Evolutionary conservation across 2,797 vertebrate species (phyloP).

Genomic region (Hafferia zeledoni): DNA sequence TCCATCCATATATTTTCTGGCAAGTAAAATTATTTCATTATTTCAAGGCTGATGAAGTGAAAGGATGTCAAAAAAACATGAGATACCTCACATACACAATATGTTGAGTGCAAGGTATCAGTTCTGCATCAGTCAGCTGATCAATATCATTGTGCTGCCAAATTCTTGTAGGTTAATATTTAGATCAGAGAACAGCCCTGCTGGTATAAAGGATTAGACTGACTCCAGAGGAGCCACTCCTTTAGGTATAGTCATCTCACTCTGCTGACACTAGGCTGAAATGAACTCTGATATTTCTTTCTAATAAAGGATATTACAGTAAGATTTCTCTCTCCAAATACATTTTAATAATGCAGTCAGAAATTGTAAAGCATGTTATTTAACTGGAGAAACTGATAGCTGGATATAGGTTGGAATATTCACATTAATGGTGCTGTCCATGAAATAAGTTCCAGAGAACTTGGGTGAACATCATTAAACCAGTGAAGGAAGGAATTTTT

Average conservation of each 20-base stretch:
- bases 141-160: neutral
- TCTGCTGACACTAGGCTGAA: neutral
- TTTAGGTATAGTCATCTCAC: neutral
- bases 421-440: neutral
- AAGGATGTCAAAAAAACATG: neutral
- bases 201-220: neutral
- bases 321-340: neutral
- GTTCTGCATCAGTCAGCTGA: neutral
- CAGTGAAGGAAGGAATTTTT: neutral
- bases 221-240: neutral
- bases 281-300: neutral
- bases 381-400: neutral
- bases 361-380: neutral
- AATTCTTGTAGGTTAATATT: neutral
- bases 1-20: neutral
- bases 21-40: neutral
- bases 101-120: neutral
- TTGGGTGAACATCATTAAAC: neutral
- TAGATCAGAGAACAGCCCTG: neutral
- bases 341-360: neutral
- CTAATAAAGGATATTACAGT: neutral
- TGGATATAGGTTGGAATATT: neutral
- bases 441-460: neutral
- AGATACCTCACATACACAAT: neutral
- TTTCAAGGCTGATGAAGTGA: neutral